Conservation (phyloP, 2,113 vertebrate genomes). For the Butastur rufipennis region DNA sequence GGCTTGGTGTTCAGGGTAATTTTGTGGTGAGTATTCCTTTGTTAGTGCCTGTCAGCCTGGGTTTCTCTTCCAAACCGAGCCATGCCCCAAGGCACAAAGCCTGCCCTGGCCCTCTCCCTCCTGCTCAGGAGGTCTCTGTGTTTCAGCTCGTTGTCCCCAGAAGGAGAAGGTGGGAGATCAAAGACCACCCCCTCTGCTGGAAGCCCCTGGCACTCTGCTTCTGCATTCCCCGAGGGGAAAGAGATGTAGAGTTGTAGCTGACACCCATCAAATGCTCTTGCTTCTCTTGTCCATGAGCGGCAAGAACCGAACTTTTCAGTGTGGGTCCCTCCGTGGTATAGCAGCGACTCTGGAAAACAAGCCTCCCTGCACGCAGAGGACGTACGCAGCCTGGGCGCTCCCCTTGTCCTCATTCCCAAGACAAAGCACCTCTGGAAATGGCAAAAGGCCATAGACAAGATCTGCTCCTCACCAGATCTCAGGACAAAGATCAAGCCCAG, state of each 20-base stretch:
- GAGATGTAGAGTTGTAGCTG: neutral
- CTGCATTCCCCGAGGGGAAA: neutral
- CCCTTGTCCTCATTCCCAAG: neutral
- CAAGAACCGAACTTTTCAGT: neutral
- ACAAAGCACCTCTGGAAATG: neutral
- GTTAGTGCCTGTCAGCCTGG: neutral
- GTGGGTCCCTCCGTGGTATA: neutral
- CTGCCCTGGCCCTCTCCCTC: neutral
- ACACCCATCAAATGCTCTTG: neutral
- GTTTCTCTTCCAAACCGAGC: neutral
- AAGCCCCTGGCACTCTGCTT: neutral
- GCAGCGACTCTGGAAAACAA: neutral
- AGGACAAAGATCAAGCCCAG: neutral
- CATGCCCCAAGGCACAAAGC: neutral
- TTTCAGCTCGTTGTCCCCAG: neutral
- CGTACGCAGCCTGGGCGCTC: neutral
- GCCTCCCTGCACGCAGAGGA: rapidly evolving
- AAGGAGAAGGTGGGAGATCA: neutral
- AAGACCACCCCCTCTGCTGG: neutral
- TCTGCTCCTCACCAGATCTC: neutral
- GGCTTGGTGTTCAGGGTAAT: neutral
- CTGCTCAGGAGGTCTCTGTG: neutral
- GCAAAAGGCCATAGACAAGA: neutral
- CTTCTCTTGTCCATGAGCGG: neutral
- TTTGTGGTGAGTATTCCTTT: neutral